phyloP scores from a whole-genome alignment of 2,797 vertebrate species.

The Cebuella pygmaea region DNA sequence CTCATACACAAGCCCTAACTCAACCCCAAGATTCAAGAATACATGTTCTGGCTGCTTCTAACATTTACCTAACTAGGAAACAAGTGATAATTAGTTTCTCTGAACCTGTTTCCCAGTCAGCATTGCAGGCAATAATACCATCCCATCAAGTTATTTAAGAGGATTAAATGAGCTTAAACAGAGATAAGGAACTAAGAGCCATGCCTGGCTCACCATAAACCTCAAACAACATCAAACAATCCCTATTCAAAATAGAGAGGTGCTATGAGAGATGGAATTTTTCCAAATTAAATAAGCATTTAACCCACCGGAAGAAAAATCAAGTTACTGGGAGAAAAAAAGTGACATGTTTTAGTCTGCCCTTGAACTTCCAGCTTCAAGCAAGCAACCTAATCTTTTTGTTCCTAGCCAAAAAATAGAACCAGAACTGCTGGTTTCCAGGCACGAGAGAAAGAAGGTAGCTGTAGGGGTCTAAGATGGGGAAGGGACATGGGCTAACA shows the following conservation, averaged over 20 bases:
- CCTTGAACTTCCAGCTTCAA: neutral
- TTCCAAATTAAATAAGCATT: neutral
- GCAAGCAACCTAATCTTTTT: neutral
- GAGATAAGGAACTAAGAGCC: neutral
- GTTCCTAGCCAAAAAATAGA: neutral
- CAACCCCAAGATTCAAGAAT: neutral
- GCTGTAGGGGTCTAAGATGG: neutral
- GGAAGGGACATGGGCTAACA: neutral
- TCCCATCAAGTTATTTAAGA: neutral
- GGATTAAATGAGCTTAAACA: neutral
- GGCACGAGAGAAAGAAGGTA: neutral
- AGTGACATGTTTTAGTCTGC: neutral
- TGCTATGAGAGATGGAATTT: neutral
- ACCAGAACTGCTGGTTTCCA: neutral
- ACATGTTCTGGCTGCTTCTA: neutral
- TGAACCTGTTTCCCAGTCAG: neutral
- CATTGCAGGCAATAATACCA: neutral
- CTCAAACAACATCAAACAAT: neutral
- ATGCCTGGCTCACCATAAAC: neutral
- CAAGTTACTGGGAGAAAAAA: neutral
- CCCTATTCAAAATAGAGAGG: neutral
- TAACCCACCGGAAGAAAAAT: neutral
- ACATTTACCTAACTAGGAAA: neutral
- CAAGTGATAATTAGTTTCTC: neutral
- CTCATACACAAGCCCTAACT: neutral